Conservation (phyloP, 1,140 invertebrate genomes). For the Philotrypesis tridentata region DNA sequence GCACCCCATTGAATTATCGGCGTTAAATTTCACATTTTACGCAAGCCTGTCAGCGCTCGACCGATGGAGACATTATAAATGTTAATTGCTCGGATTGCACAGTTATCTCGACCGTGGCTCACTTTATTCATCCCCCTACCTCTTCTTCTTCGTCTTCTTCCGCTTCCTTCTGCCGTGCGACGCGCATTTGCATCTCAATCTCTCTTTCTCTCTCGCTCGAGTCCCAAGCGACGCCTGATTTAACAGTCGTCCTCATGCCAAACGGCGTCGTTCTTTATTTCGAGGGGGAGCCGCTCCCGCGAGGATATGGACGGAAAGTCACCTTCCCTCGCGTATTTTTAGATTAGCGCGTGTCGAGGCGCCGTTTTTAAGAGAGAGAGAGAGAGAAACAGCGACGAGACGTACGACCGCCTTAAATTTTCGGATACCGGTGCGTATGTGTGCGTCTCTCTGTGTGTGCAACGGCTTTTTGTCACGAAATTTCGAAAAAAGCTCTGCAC, state of each 20-base stretch:
- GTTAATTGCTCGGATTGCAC: slow-evolving; percentile 70
- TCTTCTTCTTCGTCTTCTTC: slow-evolving; percentile 41
- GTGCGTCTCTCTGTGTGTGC: too few species aligned
- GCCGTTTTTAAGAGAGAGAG: slow-evolving; percentile 34
- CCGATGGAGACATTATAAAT: slow-evolving; percentile 69
- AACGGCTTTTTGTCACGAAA: slow-evolving; percentile 46
- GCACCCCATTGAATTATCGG: slow-evolving; percentile 65
- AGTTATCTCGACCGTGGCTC: slow-evolving; percentile 55
- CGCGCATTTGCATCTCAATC: slow-evolving; percentile 70
- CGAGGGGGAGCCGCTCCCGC: slow-evolving; percentile 40
- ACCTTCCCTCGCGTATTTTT: slow-evolving; percentile 59
- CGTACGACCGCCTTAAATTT: slow-evolving; percentile 27
- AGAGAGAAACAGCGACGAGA: not conserved
- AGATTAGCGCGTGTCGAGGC: slow-evolving; percentile 56
- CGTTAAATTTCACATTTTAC: slow-evolving; percentile 67
- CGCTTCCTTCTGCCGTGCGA: slow-evolving; percentile 45
- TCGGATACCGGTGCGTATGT: slow-evolving; percentile 24
- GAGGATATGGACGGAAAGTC: slow-evolving; percentile 50
- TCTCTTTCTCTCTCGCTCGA: too few species aligned
- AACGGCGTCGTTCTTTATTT: slow-evolving; percentile 50
- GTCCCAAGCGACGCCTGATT: slow-evolving; percentile 56
- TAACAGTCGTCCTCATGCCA: slow-evolving; percentile 58
- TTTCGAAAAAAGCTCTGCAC: slow-evolving; percentile 17
- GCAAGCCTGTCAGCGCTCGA: slow-evolving; percentile 41
- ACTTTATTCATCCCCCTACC: slow-evolving; percentile 9